Evolutionary conservation across 2,888 invertebrate genomes (phyloP), one percentile per base, ranked within the genome.

Genomic region (Chaetoderma sp.): DNA sequence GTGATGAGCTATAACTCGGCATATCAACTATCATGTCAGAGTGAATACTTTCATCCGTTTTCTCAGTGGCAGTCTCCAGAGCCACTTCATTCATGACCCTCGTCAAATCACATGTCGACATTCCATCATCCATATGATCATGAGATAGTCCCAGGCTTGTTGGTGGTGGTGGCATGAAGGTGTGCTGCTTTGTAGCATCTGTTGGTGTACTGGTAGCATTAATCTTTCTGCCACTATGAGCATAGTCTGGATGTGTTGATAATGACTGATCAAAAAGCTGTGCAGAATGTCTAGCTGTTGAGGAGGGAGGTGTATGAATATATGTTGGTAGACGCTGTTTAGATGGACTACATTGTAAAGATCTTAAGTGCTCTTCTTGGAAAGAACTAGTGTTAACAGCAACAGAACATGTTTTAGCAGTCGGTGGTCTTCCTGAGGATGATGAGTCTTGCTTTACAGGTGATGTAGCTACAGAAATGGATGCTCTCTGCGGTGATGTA

Each of bases 1-100:
- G 74, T 32, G 81, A 78, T 0, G 82, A 82, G 44, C 76, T 75
- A 69, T 79, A 84, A 54, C 78, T 82, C 2, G 83, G 83, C 60
- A 83, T 71, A 59, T 83, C 83, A n/a, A 83, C 77, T 44, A 83
- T 77, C 75, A 83, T 78, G 21, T 80, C 81, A 1, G 81, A 82
- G 63, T 78, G 76, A 8, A 78, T 70, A 67, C 82, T 83, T 50
- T 81, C 78, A 33, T 79, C 73, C 6, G 81, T 79, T 58, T 71
- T 72, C n/a, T n/a, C n/a, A n/a, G n/a, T n/a, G n/a, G n/a, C n/a
- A n/a, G n/a, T n/a, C 45, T 83, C 78, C 36, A 81, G 67, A 6
- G 58, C 64, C 25, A 74, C 57, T 54, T 75, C 74, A 65, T 74
- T 74, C 27, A 30, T 71, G 55, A 76, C 70, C 16, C 72, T 71